Evolutionary conservation across 1,140 invertebrate genomes (phyloP).

Genomic region (Catajapyx aquilonaris): DNA sequence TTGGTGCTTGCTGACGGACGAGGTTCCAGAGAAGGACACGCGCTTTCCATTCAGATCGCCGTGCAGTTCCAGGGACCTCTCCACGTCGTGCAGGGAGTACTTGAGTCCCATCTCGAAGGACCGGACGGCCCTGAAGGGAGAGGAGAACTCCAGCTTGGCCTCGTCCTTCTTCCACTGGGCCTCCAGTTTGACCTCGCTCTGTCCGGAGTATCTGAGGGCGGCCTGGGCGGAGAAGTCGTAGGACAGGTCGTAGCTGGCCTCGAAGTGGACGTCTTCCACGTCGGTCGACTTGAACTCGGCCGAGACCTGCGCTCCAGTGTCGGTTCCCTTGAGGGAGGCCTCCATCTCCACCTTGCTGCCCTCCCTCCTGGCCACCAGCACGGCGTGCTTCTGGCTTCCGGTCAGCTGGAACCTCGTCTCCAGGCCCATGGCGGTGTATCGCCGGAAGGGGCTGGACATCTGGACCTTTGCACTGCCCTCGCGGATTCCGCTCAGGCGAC

Average conservation of each 20-base stretch:
- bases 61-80: too few relatives aligned
- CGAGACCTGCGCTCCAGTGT: not conserved
- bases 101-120: too few relatives aligned
- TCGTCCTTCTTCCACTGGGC: not conserved
- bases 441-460: not conserved
- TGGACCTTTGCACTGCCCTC: not conserved
- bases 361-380: not conserved
- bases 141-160: conserved; percentile 4
- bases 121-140: too few relatives aligned
- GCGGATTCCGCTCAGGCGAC: not conserved
- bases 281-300: too few relatives aligned
- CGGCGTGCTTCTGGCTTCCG: not conserved
- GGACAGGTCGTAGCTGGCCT: not conserved
- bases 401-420: not conserved
- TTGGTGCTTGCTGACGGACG: too few relatives aligned
- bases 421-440: not conserved
- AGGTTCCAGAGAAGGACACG: too few relatives aligned
- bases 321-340: not conserved
- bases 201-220: not conserved
- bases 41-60: too few relatives aligned
- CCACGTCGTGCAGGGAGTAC: too few relatives aligned
- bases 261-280: not conserved
- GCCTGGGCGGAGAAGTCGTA: not conserved
- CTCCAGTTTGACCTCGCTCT: not conserved
- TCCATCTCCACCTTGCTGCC: too few relatives aligned